Evolutionary conservation across 1,140 invertebrate genomes (phyloP), one percentile per base, ranked within the genome.

Genomic region (Littorina saxatilis): DNA sequence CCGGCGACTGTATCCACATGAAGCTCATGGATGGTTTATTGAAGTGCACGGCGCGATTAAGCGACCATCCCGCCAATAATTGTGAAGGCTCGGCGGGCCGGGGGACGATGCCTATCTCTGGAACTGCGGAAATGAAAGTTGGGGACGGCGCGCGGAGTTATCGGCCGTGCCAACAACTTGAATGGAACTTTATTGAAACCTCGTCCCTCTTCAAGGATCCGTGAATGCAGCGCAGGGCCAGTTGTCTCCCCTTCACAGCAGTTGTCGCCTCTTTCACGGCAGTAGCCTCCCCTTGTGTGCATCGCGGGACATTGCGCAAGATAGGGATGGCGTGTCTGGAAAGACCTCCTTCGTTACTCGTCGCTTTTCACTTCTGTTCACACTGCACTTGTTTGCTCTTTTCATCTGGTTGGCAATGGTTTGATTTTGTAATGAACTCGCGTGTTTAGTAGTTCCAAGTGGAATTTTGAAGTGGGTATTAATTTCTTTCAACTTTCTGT

Each of bases 151-250:
- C 13, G 15, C 13, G 35, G n/a, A 39, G 68, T 47, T 72, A 72
- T 72, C 68, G 40, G 35, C 68, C 35, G 35, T 72, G 68, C 17
- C 68, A 72, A 72, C 68, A 43, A 72, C 68, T 72, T 72, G 68
- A 72, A 72, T 72, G 68, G 37, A 72, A 72, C 68, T 72, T 72
- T 72, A 72, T 72, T 72, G 68, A 72, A 72, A 72, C 37, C 68
- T 47, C 68, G 43, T 72, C 40, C 68, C 23, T 72, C 68, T 72
- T 43, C 37, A 72, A 47, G 68, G 27, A 66, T 17, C 61, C 61
- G 61, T 66, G 61, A 35, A 66, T 29, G 13, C 61, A 17, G 43
- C 43, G 7, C 43, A 47, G 4, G 5, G 58, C 9, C 20, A 23
- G 7, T 61, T 61, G 58, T 23, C 20, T 61, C 27, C 58, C 20